Base-by-base conservation (phyloP, 2,888 invertebrate genomes). In the Lasioglossum malachurum region DNA sequence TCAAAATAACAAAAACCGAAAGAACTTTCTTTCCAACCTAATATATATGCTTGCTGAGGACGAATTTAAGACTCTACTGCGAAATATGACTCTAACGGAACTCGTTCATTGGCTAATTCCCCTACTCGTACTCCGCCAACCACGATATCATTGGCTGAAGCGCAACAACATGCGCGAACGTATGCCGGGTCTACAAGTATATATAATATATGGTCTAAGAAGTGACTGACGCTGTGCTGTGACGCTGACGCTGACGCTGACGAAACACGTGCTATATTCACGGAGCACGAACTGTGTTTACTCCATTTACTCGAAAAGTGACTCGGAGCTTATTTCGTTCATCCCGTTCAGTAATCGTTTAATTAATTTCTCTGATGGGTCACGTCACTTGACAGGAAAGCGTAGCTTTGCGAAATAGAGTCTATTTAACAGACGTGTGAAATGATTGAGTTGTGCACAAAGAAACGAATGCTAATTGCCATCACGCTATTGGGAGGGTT, bases 361-460 rank as follows among this genome's bases (percentile, higher is more conserved):
- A n/a, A 27, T n/a, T 57, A 1, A 46, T 46, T 67, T 78, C 44
- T 60, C 86, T 75, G 67, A 87, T 87, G 86, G 82, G 31, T 75
- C 75, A 44, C 71, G 27, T 78, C 73, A 82, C 76, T 73, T 77
- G 75, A 78, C 64, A 71, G 19, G 31, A 44, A 64, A 73, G 60
- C 31, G 46, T 31, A 53, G 38, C 71, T 75, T 74, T 19, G 74
- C 46, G 74, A 82, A 57, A 41, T 2, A 80, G 49, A 49, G 49
- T 49, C 19, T n/a, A n/a, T n/a, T n/a, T n/a, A n/a, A n/a, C n/a
- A n/a, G 19, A 19, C 49, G 53, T 44, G 23, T 41, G 91, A 92
- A 94, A 98, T 98, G 98, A 97, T 98, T 93, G 98, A 98, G 95
- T 97, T 97, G 88, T 98, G 98, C 95, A 97, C 98, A 38, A 97